phyloP scores from a whole-genome alignment of 1,140 invertebrate species.

The Cyclargus thomasi region DNA sequence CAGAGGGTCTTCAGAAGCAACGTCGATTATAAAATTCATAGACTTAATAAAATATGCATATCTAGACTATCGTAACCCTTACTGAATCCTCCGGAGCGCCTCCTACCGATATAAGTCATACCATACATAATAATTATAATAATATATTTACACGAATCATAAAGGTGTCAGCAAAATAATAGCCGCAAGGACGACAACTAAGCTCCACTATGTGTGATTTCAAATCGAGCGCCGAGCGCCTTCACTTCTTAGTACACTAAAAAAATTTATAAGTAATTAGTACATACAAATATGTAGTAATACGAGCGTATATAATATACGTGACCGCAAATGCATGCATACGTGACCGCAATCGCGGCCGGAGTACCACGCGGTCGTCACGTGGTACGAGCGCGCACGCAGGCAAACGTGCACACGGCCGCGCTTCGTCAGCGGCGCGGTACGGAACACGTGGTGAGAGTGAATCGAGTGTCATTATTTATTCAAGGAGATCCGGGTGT shows the following conservation, averaged over 20 bases:
- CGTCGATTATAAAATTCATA: conserved; percentile 74
- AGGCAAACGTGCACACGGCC: background rate
- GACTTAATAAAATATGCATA: conserved; percentile 74
- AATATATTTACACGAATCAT: conserved; percentile 74
- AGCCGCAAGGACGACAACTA: conserved; percentile 70
- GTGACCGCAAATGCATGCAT: conserved; percentile 28
- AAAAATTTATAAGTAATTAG: conserved; percentile 68
- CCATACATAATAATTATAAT: conserved; percentile 68
- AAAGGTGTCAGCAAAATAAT: conserved; percentile 69
- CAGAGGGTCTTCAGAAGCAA: conserved; percentile 73
- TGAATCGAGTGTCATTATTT: background rate
- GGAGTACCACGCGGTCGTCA: background rate
- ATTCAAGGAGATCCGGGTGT: conserved; percentile 12
- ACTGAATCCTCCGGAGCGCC: conserved; percentile 36
- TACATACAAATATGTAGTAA: conserved; percentile 59
- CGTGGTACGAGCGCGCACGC: background rate
- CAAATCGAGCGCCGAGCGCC: conserved; percentile 68
- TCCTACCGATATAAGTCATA: conserved; percentile 55
- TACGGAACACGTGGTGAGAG: conserved; percentile 7
- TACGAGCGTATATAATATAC: conserved; percentile 50
- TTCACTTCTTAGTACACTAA: conserved; percentile 60
- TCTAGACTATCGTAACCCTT: conserved; percentile 67
- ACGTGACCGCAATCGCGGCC: background rate
- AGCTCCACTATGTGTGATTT: conserved; percentile 73
- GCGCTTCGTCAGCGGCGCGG: background rate